phyloP scores from a whole-genome alignment of 2,888 invertebrate species.

The Plagodis pulveraria region DNA sequence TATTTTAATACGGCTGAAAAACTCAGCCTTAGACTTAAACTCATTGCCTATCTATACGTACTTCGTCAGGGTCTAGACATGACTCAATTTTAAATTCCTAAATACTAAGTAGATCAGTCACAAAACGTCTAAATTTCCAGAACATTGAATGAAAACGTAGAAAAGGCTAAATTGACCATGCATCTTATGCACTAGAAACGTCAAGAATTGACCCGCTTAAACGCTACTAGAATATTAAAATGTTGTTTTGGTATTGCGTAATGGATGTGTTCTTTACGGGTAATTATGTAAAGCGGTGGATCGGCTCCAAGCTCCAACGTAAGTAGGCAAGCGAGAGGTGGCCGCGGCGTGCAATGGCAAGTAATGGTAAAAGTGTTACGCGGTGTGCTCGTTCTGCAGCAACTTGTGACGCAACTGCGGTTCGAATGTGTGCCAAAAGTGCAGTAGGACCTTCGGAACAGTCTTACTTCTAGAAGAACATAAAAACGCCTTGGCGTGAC shows the following conservation, averaged over 20 bases:
- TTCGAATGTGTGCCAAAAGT: constrained; percentile 82
- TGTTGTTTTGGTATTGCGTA: constrained; percentile 74
- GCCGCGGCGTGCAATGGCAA: constrained; percentile 45
- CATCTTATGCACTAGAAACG: constrained; percentile 34
- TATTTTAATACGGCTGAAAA: no score
- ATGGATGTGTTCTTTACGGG: constrained; percentile 73
- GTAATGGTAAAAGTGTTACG: constrained; percentile 82
- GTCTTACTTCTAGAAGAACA: constrained; percentile 11
- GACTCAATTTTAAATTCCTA: no score
- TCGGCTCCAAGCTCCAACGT: constrained; percentile 52
- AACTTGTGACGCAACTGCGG: constrained; percentile 60
- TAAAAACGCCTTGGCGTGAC: constrained; percentile 16
- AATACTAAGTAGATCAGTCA: no score
- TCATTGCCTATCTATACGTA: no score
- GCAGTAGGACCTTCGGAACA: constrained; percentile 67
- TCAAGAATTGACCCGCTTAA: constrained; percentile 60
- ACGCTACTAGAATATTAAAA: constrained; percentile 67
- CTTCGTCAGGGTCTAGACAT: no score
- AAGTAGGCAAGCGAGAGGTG: constrained; percentile 70
- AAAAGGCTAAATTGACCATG: constrained; percentile 22
- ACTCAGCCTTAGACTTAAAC: no score
- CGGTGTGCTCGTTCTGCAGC: constrained; percentile 69
- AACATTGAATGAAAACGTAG: no score
- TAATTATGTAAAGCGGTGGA: constrained; percentile 80
- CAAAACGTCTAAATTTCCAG: no score